Evolutionary conservation across 1,140 invertebrate species (phyloP), one percentile per base, ranked within the genome.

Genomic region (Drosophila pseudoobscura): DNA sequence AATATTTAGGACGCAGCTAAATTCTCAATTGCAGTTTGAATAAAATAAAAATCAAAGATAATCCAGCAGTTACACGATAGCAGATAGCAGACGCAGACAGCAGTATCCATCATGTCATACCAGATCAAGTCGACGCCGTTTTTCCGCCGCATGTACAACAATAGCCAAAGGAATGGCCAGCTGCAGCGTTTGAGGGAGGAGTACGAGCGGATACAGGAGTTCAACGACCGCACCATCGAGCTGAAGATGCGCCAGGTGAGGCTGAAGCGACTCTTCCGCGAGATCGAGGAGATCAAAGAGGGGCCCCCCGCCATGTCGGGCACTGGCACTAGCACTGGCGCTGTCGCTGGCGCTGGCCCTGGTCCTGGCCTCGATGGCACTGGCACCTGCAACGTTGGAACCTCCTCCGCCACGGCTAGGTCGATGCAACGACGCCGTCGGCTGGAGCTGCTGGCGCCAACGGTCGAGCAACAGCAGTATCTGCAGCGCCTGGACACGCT

Each of bases 221-320:
- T 90, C 52, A 89, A 90, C 11, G 89, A 90, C 50, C 84, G 65
- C 49, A 85, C 84, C 24, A 90, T 90, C n/a, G 89, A 90, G 57
- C 66, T 83, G 13, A 90, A 90, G 56, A 90, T 90, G 89, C 89
- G 89, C 0, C 75, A 90, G 54, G 78, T 90, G 60, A 85, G 89
- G 0, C 43, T 90, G 17, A 90, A 87, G 71, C 80, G 89, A 1
- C 51, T 90, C 2, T 90, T 90, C 22, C 73, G 78, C 3, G 78
- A 90, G 31, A 90, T 90, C 15, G 89, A 90, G 46, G 89, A 90
- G 7, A 87, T 90, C 2, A 90, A 87, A 39, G 83, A 76, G 17
- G 51, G 57, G 8, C 7, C 24, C 50, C 13, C n/a, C n/a, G 58
- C 31, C 24, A 17, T 17, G 45, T 1, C 3, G 26, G 44, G 2